A percentile compares a stretch with the other conserved stretches of the same genome.
phyloP scores from a whole-genome alignment of 1,140 invertebrate species.

The Lordiphosa clarofinis region DNA sequence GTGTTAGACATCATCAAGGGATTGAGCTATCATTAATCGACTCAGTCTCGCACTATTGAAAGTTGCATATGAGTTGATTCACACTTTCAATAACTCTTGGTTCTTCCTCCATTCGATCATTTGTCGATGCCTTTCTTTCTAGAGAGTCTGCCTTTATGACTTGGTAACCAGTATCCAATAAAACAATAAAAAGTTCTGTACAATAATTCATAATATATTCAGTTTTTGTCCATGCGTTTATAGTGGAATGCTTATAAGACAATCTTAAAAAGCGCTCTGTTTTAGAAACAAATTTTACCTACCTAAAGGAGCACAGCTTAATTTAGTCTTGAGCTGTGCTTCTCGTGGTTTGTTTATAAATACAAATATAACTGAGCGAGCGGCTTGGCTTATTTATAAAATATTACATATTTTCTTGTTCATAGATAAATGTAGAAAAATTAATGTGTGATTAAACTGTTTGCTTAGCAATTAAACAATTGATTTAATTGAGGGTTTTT shows the following conservation, averaged over 20 bases:
- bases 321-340: too few relatives aligned
- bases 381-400: slow-evolving; percentile 14
- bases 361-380: slow-evolving; percentile 19
- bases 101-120: too few relatives aligned
- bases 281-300: slow-evolving; percentile 50
- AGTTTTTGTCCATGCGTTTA: slow-evolving; percentile 53
- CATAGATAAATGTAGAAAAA: slow-evolving; percentile 25
- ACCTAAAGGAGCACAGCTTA: too few relatives aligned
- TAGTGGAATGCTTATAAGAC: slow-evolving; percentile 68
- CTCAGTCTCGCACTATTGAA: too few relatives aligned
- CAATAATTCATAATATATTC: slow-evolving; percentile 49
- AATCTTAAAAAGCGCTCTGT: slow-evolving; percentile 67
- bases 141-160: too few relatives aligned
- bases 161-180: too few relatives aligned
- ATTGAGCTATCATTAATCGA: too few relatives aligned
- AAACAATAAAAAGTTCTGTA: not conserved
- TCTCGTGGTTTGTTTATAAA: slow-evolving; percentile 12
- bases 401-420: slow-evolving; percentile 1
- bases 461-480: slow-evolving; percentile 76
- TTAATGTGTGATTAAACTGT: slow-evolving; percentile 46
- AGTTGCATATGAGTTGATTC: too few relatives aligned
- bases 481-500: slow-evolving; percentile 50
- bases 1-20: too few relatives aligned
- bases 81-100: too few relatives aligned
- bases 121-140: too few relatives aligned